Evolutionary conservation across 2,888 invertebrate species (phyloP).

Genomic region (Poecilobothrus nobilitatus): DNA sequence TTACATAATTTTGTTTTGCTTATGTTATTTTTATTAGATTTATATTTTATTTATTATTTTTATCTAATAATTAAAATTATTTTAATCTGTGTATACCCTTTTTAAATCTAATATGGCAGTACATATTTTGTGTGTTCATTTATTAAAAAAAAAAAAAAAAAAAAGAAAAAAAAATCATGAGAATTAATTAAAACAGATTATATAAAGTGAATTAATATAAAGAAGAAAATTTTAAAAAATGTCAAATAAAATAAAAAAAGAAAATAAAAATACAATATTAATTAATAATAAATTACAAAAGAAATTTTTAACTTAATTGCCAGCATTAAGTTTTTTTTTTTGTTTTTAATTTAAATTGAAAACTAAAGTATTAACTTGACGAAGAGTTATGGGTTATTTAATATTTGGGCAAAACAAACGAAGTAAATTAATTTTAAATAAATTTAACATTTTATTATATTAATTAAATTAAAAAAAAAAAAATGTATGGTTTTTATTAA

Average conservation of each 20-base stretch:
- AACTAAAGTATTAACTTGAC: no score
- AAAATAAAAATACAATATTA: background rate
- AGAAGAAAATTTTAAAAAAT: no score
- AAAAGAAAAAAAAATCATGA: background rate
- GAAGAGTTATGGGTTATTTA: no score
- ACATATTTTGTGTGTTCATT: background rate
- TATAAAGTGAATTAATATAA: no score
- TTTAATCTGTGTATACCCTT: background rate
- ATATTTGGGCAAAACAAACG: no score
- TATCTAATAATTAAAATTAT: background rate
- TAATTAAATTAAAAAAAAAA: no score
- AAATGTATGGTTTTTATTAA: no score
- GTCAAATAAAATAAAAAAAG: background rate
- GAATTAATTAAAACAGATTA: no score
- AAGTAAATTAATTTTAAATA: no score
- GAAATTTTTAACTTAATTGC: background rate
- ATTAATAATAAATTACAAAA: background rate
- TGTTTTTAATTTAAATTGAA: background rate
- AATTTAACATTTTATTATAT: no score
- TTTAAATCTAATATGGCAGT: conserved; percentile 6
- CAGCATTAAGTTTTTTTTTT: background rate
- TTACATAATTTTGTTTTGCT: no score
- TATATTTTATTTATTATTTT: background rate
- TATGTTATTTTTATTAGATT: background rate
- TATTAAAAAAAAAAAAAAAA: background rate